A percentile compares a stretch with the other conserved stretches of the same genome.
phyloP scores from a whole-genome alignment of 2,888 invertebrate species.

The Tyria jacobaeae region DNA sequence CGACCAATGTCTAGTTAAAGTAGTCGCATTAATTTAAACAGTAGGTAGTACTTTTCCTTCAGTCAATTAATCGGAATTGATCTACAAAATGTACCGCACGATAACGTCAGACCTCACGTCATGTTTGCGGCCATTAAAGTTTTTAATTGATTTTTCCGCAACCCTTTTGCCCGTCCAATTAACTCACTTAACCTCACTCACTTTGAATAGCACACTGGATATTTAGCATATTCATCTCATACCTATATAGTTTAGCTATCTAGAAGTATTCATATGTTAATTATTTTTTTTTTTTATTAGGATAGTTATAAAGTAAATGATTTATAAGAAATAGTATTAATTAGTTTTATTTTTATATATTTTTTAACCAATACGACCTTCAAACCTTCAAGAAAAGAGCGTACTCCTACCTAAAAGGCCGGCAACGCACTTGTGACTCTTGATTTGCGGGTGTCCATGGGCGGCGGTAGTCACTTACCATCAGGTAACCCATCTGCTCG shows the following conservation, averaged over 20 bases:
- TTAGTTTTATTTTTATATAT: too few relatives aligned
- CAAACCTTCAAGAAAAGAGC: too few relatives aligned
- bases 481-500: too few relatives aligned
- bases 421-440: too few relatives aligned
- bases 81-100: background rate
- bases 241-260: background rate
- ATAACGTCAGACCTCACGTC: constrained; percentile 8
- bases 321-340: background rate
- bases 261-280: background rate
- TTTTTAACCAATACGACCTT: too few relatives aligned
- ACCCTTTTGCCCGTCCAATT: constrained; percentile 24
- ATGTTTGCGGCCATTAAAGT: constrained; percentile 18
- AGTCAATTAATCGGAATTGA: background rate
- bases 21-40: background rate
- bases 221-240: constrained; percentile 9
- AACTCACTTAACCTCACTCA: constrained; percentile 20
- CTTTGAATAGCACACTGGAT: constrained; percentile 7
- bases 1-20: background rate
- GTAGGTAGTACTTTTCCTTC: background rate
- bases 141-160: constrained; percentile 20
- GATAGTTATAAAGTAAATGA: background rate
- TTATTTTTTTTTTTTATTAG: background rate
- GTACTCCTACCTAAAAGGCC: too few relatives aligned
- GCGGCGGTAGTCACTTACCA: too few relatives aligned
- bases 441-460: too few relatives aligned